These are phyloP conservation scores for Gryllus longicercus DNA, from an alignment of 2,888 invertebrate genomes.

Conservation along the genomic window DNA sequence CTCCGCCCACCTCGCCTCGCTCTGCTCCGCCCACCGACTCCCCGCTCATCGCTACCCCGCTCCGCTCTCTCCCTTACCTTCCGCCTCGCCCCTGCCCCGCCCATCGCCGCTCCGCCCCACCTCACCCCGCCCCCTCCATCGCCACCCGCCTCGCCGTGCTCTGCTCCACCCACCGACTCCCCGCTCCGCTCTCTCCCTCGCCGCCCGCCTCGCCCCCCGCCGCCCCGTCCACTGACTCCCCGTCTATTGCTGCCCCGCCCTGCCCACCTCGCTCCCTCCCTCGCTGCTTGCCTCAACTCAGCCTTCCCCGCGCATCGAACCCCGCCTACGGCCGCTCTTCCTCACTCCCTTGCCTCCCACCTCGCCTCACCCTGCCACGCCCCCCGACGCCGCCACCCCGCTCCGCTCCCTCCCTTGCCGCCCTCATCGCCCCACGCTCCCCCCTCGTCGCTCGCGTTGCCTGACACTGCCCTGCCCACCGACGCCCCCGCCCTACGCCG, in stretches of 20 bases:
- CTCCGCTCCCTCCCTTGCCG: not conserved
- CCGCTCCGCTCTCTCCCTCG: not conserved
- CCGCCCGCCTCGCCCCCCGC: not conserved
- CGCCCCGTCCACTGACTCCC: too few relatives aligned
- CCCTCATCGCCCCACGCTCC: too few relatives aligned
- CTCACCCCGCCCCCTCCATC: not conserved
- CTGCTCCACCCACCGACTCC: not conserved
- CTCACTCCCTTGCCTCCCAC: accelerated
- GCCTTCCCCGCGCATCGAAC: not conserved
- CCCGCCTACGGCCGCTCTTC: not conserved
- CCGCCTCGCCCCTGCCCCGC: not conserved
- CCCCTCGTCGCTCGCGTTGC: too few relatives aligned
- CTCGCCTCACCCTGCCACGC: not conserved
- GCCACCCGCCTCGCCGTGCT: not conserved
- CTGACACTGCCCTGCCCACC: not conserved
- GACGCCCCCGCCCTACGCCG: too few relatives aligned
- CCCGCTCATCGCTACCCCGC: not conserved
- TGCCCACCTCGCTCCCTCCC: not conserved
- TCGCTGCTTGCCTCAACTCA: not conserved
- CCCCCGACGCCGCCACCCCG: not conserved
- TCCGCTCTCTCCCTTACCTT: too few relatives aligned
- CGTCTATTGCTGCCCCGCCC: not conserved
- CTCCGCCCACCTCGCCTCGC: not conserved
- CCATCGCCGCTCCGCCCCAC: not conserved
- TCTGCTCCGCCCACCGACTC: conserved; percentile 21